Conservation (phyloP, 2,797 vertebrate species). For the Danio jaintianensis region DNA sequence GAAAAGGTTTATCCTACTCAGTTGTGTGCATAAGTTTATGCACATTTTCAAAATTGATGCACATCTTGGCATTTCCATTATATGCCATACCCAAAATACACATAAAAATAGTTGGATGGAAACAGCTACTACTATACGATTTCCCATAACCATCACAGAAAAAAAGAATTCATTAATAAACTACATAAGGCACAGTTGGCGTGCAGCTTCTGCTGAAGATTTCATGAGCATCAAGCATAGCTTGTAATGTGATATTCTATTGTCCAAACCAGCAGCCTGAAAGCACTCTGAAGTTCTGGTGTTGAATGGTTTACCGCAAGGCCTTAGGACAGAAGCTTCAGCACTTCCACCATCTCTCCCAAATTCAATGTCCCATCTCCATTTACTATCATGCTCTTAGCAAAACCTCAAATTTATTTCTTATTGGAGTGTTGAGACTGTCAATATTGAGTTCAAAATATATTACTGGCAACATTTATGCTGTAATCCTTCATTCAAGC, state of each 20-base stretch:
- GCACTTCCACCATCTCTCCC: constrained; percentile 15
- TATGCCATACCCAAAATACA: too few relatives aligned
- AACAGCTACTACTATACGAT: too few relatives aligned
- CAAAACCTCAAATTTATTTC: constrained; percentile 22
- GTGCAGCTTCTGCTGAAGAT: constrained; percentile 47
- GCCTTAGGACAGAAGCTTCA: constrained; percentile 54
- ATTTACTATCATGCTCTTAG: constrained; percentile 9
- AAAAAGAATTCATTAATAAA: constrained; percentile 16
- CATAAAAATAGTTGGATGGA: too few relatives aligned
- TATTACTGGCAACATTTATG: constrained; percentile 1
- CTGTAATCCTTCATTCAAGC: not conserved
- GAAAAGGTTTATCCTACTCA: too few relatives aligned
- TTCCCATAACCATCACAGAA: not conserved
- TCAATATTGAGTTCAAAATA: constrained; percentile 16
- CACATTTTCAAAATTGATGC: too few relatives aligned
- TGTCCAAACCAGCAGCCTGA: constrained; percentile 58
- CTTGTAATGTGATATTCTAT: constrained; percentile 59
- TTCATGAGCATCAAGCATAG: constrained; percentile 50
- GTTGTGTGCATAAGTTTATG: too few relatives aligned
- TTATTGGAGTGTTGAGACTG: not conserved
- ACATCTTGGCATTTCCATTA: too few relatives aligned
- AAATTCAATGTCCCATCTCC: constrained; percentile 31
- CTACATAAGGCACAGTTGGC: not conserved
- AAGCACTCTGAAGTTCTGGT: constrained; percentile 58
- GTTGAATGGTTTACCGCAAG: constrained; percentile 67